Evolutionary conservation across 92 coral and sea anemone species (phyloP).

Genomic region (Zoanthus sansibaricus): DNA sequence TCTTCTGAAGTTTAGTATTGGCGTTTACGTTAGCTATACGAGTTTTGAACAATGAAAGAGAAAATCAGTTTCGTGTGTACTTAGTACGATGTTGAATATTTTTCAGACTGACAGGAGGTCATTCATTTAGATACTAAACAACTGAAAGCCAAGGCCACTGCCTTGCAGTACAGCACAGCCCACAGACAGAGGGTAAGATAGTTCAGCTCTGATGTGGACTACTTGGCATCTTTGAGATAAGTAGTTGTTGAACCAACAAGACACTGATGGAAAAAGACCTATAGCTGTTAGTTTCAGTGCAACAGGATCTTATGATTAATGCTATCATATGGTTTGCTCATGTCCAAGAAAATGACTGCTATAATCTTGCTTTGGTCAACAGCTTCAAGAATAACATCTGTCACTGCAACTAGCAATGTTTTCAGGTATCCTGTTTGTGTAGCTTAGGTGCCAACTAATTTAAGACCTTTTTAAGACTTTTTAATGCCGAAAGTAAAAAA

Average conservation of each 20-base stretch:
- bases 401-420: too few relatives aligned
- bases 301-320: too few relatives aligned
- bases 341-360: too few relatives aligned
- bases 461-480: too few relatives aligned
- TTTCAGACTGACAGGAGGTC: neutral
- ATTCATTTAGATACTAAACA: neutral
- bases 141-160: neutral
- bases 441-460: too few relatives aligned
- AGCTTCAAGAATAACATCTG: too few relatives aligned
- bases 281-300: neutral
- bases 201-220: neutral
- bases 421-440: too few relatives aligned
- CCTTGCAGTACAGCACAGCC: neutral
- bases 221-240: conserved; percentile 19
- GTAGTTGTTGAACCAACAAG: conserved; percentile 25
- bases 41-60: conserved; percentile 16
- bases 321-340: too few relatives aligned
- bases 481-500: too few relatives aligned
- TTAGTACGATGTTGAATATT: neutral
- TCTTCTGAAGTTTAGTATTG: conserved; percentile 30
- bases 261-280: conserved; percentile 9
- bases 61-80: conserved; percentile 17
- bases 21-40: neutral
- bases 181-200: neutral
- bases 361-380: too few relatives aligned